phyloP scores from a whole-genome alignment of 2,797 vertebrate genomes.

The Tinamus major region DNA sequence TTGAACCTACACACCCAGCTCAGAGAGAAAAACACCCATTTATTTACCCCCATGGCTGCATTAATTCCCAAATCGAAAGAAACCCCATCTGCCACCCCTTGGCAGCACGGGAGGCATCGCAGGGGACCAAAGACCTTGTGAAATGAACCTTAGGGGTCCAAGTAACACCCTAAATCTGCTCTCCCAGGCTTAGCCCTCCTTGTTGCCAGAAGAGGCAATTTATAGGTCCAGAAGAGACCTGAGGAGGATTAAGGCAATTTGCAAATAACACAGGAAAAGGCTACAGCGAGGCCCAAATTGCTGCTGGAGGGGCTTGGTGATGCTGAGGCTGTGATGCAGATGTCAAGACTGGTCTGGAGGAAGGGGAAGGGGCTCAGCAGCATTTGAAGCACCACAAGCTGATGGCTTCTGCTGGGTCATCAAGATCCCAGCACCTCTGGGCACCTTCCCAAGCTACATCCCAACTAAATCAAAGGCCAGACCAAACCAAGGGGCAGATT shows the following conservation, averaged over 20 bases:
- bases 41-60: neutral
- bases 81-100: too few species aligned
- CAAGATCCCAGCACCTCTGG: neutral
- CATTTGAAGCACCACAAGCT: too few species aligned
- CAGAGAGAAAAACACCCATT: neutral
- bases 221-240: neutral
- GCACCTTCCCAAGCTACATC: neutral
- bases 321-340: too few species aligned
- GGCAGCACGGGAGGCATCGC: too few species aligned
- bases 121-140: neutral
- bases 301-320: neutral
- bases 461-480: too few species aligned
- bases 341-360: too few species aligned
- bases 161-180: fast-evolving
- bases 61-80: neutral
- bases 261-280: neutral
- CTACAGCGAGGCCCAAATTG: neutral
- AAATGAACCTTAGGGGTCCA: fast-evolving
- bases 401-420: neutral
- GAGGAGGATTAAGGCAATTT: neutral
- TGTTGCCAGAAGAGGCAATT: fast-evolving
- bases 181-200: neutral
- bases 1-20: neutral
- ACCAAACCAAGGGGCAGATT: neutral
- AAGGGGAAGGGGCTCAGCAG: neutral